Percentiles rank a stretch among this genome's conserved stretches.
Evolutionary conservation across 2,888 invertebrate genomes (phyloP).

Genomic region (Creontiades dilutus): DNA sequence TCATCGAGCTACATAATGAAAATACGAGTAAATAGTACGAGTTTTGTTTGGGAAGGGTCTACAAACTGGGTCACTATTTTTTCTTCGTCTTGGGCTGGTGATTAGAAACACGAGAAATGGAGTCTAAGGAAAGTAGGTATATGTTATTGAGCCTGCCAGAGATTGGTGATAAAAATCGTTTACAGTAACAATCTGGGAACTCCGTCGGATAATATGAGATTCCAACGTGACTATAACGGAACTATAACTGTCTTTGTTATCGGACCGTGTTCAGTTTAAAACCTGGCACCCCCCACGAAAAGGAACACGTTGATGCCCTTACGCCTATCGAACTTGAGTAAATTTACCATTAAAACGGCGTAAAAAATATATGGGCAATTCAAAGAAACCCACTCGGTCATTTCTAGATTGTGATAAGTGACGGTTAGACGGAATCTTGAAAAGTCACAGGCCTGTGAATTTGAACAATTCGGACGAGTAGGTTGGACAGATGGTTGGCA

Average conservation of each 20-base stretch:
- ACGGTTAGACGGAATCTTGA: background rate
- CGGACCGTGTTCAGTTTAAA: background rate
- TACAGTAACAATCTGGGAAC: conserved; percentile 11
- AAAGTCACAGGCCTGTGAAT: background rate
- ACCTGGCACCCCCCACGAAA: background rate
- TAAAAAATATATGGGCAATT: background rate
- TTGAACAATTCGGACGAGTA: background rate
- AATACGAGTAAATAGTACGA: too few relatives aligned
- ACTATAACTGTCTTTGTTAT: background rate
- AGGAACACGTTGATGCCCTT: background rate
- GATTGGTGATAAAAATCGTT: background rate
- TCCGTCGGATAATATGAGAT: background rate
- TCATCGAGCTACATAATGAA: too few relatives aligned
- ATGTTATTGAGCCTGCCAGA: background rate
- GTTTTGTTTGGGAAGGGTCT: too few relatives aligned
- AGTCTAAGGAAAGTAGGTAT: too few relatives aligned
- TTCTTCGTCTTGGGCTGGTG: too few relatives aligned
- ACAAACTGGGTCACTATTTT: too few relatives aligned
- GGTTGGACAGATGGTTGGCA: background rate
- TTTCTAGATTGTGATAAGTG: background rate
- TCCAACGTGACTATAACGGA: background rate
- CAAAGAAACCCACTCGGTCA: background rate
- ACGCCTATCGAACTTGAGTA: too few relatives aligned
- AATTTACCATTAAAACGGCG: too few relatives aligned
- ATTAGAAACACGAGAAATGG: too few relatives aligned